Evolutionary conservation across 2,113 vertebrate genomes (phyloP).

Genomic region (Pseudopipra pipra): DNA sequence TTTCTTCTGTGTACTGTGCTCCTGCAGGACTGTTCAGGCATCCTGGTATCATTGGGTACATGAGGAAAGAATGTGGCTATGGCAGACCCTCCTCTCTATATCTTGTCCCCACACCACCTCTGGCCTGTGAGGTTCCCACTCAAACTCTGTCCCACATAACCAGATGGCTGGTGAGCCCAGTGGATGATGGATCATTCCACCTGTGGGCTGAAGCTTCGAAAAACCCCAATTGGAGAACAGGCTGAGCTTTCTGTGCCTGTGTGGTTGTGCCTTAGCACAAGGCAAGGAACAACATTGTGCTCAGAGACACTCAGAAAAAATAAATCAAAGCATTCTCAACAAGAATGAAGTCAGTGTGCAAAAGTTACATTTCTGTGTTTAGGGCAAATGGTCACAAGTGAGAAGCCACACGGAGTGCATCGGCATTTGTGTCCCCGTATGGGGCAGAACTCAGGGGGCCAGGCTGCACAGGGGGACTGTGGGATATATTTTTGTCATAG

Average conservation of each 20-base stretch:
- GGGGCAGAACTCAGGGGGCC: not conserved
- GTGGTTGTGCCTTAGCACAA: not conserved
- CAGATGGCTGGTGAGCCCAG: accelerated
- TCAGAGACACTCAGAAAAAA: not conserved
- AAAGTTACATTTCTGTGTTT: not conserved
- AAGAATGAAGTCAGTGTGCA: not conserved
- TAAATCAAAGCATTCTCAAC: not conserved
- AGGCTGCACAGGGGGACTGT: not conserved
- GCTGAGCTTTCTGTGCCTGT: not conserved
- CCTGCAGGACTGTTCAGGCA: not conserved
- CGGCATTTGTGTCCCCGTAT: accelerated
- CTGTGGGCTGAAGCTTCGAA: not conserved
- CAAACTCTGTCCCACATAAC: not conserved
- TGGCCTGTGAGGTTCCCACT: not conserved
- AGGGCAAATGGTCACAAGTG: not conserved
- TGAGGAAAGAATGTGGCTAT: not conserved
- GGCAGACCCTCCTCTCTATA: not conserved
- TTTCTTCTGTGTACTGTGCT: not conserved
- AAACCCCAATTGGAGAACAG: not conserved
- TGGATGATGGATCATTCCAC: not conserved
- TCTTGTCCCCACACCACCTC: not conserved
- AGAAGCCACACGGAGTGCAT: not conserved
- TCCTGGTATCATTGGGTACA: not conserved
- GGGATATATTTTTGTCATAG: not conserved
- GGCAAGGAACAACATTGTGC: not conserved